phyloP scores from a whole-genome alignment of 2,888 invertebrate genomes.

The Himalopsyche tibetana region DNA sequence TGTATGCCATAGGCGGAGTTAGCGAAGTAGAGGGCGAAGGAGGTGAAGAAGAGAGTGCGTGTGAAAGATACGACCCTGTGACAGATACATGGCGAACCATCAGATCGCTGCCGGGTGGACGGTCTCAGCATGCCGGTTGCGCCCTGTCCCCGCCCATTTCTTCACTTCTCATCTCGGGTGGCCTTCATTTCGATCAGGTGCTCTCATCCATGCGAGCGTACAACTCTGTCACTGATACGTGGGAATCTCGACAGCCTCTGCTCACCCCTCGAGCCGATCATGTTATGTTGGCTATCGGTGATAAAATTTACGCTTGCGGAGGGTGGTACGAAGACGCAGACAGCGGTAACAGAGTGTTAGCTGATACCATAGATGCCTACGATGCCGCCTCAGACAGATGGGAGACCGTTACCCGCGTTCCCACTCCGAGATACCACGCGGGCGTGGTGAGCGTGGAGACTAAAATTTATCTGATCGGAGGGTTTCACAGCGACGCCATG shows the following conservation, averaged over 20 bases:
- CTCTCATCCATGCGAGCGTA: constrained; percentile 75
- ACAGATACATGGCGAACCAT: constrained; percentile 79
- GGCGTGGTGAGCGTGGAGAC: constrained; percentile 80
- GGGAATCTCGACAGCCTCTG: constrained; percentile 77
- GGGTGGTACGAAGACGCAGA: constrained; percentile 80
- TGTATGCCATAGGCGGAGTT: constrained; percentile 82
- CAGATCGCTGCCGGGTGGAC: constrained; percentile 75
- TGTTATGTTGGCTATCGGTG: constrained; percentile 78
- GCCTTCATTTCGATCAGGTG: constrained; percentile 77
- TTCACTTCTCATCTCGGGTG: constrained; percentile 75
- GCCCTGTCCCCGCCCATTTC: constrained; percentile 69
- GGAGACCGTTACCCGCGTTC: constrained; percentile 79
- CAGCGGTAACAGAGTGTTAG: constrained; percentile 75
- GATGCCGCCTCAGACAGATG: constrained; percentile 78
- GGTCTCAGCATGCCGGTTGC: constrained; percentile 79
- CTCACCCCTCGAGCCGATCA: constrained; percentile 81
- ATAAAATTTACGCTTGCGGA: constrained; percentile 80
- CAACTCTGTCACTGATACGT: constrained; percentile 74
- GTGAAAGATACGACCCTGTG: constrained; percentile 79
- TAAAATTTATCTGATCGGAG: constrained; percentile 83
- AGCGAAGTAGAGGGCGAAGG: constrained; percentile 74
- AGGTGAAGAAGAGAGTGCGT: constrained; percentile 72
- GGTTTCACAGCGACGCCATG: constrained; percentile 81
- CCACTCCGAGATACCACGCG: constrained; percentile 82
- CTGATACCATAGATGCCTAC: constrained; percentile 81